Evolutionary conservation across 2,113 vertebrate genomes (phyloP).

Genomic region (Acrocephalus kingi): DNA sequence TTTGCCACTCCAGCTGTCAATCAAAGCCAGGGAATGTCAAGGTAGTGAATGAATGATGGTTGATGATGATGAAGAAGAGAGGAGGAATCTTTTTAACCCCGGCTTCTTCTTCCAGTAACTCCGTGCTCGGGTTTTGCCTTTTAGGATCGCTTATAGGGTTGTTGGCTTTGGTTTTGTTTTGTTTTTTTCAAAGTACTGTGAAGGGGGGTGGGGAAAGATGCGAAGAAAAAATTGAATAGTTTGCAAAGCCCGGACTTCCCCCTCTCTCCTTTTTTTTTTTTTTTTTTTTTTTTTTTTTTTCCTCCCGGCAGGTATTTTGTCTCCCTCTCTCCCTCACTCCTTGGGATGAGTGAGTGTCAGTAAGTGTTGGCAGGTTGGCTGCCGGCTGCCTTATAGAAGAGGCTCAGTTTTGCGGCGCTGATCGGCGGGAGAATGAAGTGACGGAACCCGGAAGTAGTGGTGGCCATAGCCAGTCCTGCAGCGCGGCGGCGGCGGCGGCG

Average conservation of each 20-base stretch:
- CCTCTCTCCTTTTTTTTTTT: constrained; percentile 75
- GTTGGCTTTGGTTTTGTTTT: background rate
- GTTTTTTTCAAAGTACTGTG: constrained; percentile 70
- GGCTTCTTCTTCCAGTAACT: constrained; percentile 87
- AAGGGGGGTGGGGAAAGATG: constrained; percentile 69
- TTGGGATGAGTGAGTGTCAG: constrained; percentile 98
- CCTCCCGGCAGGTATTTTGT: constrained; percentile 82
- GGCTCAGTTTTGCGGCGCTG: constrained; percentile 92
- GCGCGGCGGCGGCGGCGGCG: constrained; percentile 87
- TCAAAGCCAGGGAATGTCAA: constrained; percentile 99
- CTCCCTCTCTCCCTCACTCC: constrained; percentile 85
- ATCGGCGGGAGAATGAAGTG: constrained; percentile 99
- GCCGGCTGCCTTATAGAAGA: constrained; percentile 97
- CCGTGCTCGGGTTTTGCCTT: constrained; percentile 88
- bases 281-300: constrained; percentile 55
- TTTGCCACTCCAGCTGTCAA: constrained; percentile 99
- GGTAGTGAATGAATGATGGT: constrained; percentile 99
- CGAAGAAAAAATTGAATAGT: constrained; percentile 82
- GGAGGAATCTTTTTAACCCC: constrained; percentile 96
- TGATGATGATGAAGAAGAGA: constrained; percentile 97
- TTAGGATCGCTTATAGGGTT: constrained; percentile 82
- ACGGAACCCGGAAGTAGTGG: constrained; percentile 99
- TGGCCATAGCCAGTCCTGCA: constrained; percentile 95
- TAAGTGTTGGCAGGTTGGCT: constrained; percentile 98
- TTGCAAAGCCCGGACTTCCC: constrained; percentile 83